These are phyloP conservation scores for Noctua comes DNA, from an alignment of 2,888 invertebrate genomes.

Conservation along the genomic window DNA sequence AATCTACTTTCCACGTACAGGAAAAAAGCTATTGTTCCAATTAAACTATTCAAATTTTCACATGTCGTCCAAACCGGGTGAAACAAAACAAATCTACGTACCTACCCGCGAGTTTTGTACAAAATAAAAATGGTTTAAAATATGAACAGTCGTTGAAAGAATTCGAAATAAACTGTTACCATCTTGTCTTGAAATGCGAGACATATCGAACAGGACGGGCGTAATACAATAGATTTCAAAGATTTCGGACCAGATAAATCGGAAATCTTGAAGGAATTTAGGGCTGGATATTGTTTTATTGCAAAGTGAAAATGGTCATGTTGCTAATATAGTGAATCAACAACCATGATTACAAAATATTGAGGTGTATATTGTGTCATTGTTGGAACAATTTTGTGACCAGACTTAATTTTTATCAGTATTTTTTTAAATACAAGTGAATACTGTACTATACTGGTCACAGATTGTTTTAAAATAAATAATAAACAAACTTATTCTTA, in stretches of 20 bases:
- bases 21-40: slow-evolving; percentile 30
- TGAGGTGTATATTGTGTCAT: background rate
- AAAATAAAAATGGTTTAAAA: slow-evolving; percentile 44
- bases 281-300: slow-evolving; percentile 32
- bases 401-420: background rate
- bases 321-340: slow-evolving; percentile 9
- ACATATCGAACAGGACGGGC: slow-evolving; percentile 57
- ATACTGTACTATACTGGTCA: background rate
- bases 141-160: slow-evolving; percentile 34
- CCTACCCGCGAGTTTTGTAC: background rate
- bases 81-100: background rate
- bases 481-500: background rate
- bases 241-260: slow-evolving; percentile 45
- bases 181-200: slow-evolving; percentile 49
- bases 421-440: background rate
- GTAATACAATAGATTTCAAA: slow-evolving; percentile 60
- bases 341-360: background rate
- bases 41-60: slow-evolving; percentile 35
- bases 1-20: background rate
- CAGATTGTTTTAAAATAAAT: no score
- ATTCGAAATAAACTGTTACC: slow-evolving; percentile 61
- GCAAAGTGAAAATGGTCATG: background rate
- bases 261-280: slow-evolving; percentile 38
- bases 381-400: background rate
- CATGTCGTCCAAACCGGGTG: background rate